Base-by-base conservation (phyloP, 1,140 invertebrate genomes). In the Drosophila dunni region DNA sequence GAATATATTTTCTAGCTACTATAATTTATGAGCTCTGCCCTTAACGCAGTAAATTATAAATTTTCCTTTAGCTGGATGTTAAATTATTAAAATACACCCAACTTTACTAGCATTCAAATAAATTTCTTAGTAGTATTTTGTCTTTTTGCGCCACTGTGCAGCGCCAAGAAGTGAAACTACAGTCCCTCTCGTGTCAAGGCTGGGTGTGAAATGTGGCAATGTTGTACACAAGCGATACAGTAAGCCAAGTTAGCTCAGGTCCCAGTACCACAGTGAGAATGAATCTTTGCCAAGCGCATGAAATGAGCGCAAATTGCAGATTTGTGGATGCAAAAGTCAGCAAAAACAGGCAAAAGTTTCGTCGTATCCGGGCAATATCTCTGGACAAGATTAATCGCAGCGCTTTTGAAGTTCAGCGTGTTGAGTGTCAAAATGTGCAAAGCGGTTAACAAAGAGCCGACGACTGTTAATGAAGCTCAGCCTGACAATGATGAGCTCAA, bases 251-350 rank as follows among this genome's bases (percentile, higher is more conserved):
- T 34, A 36, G 46, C 29, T n/a, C 29, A 54, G 64, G 44, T 17
- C 33, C 8, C 60, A 62, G 50, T 29, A 13, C 44, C 10, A 46
- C 15, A 11, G 15, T 50, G 67, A 85, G 81, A 77, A 75, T 75
- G 81, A 77, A 75, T 75, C 60, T 80, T 40, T 61, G 51, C 46
- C 63, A 60, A 78, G 54, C 50, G 44, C 63, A 63, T 74, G 51
- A 83, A 83, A 83, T 82, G 79, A 72, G 42, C 58, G 79, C 76
- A 83, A 83, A 83, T 75, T 84, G 79, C 70, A 78, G 75, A 64
- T 65, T 64, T 53, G 74, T 63, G 65, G 45, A 66, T 44, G 46
- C 24, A 36, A 29, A 29, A 29, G 24, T 2, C 24, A 29, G 24
- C 3, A 29, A 29, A 29, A 29, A 29, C 3, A 29, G 24, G 24